Percentiles rank a stretch among this genome's conserved stretches.
These are phyloP conservation scores for Busseola fusca DNA, from an alignment of 2,888 invertebrate genomes.

Conservation along the genomic window DNA sequence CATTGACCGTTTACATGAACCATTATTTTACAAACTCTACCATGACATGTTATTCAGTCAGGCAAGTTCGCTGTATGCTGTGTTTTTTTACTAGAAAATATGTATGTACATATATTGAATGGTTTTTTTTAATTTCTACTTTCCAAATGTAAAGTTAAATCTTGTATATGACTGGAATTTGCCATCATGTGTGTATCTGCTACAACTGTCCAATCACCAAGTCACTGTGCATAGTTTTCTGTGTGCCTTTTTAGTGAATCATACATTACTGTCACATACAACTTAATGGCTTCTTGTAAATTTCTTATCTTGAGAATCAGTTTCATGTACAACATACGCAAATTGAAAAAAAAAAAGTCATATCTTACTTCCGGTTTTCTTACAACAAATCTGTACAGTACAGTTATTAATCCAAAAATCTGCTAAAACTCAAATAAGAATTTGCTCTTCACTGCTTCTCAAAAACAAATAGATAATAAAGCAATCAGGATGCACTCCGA, in stretches of 20 bases:
- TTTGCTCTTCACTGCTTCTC: background rate
- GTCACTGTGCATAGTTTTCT: background rate
- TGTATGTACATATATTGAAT: background rate
- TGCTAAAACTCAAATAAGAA: background rate
- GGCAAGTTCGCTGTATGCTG: constrained; percentile 23
- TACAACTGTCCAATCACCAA: background rate
- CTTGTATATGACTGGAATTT: constrained; percentile 1
- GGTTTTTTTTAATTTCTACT: background rate
- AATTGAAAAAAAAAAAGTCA: background rate
- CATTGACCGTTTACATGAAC: background rate
- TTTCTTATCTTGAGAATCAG: constrained; percentile 17
- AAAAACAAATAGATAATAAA: background rate
- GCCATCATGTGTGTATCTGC: background rate
- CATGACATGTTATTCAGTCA: background rate
- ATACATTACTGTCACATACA: background rate
- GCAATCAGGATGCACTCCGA: background rate
- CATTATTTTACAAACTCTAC: constrained; percentile 1
- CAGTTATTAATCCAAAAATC: background rate
- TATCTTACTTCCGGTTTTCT: background rate
- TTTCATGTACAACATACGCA: constrained; percentile 3
- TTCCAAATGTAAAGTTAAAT: constrained; percentile 14
- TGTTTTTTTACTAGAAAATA: background rate
- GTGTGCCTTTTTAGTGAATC: constrained; percentile 24
- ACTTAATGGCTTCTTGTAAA: background rate
- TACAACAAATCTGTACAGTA: background rate